Conservation (phyloP, 2,113 vertebrate genomes). For the Monopterus albus region DNA sequence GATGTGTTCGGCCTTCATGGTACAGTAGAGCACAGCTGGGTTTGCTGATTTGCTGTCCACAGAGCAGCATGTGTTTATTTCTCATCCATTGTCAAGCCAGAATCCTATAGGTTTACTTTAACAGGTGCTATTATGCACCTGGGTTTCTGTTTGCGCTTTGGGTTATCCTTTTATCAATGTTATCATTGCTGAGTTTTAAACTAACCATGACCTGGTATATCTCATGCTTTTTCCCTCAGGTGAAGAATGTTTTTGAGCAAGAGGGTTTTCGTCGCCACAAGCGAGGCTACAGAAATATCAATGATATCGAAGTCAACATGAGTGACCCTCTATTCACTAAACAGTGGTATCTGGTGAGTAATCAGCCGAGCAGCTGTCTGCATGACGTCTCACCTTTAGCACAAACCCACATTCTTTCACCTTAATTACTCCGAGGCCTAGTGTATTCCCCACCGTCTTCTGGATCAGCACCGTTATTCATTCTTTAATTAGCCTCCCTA, state of each 20-base stretch:
- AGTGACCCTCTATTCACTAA: constrained; percentile 97
- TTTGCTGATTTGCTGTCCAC: constrained; percentile 29
- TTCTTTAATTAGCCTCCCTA: constrained; percentile 62
- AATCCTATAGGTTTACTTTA: constrained; percentile 1
- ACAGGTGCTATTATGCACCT: neutral
- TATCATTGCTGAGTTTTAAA: constrained; percentile 6
- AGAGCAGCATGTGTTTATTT: constrained; percentile 12
- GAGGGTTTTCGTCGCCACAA: constrained; percentile 93
- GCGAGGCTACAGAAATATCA: constrained; percentile 93
- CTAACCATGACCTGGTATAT: constrained; percentile 10
- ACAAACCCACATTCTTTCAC: constrained; percentile 43
- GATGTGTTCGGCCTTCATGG: constrained; percentile 35
- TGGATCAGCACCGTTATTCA: constrained; percentile 56
- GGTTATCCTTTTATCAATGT: neutral
- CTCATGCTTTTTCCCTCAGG: constrained; percentile 78
- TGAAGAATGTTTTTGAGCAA: constrained; percentile 90
- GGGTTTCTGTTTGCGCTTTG: constrained; percentile 4
- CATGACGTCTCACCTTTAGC: constrained; percentile 65
- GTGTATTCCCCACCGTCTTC: constrained; percentile 53
- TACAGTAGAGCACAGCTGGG: constrained; percentile 51
- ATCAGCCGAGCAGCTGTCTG: constrained; percentile 55
- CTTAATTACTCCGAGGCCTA: constrained; percentile 58
- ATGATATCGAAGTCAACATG: constrained; percentile 93
- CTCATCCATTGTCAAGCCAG: neutral
- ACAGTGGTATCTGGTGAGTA: constrained; percentile 98